Conservation (phyloP, 2,797 vertebrate genomes). For the Pseudocheirus occidentalis region DNA sequence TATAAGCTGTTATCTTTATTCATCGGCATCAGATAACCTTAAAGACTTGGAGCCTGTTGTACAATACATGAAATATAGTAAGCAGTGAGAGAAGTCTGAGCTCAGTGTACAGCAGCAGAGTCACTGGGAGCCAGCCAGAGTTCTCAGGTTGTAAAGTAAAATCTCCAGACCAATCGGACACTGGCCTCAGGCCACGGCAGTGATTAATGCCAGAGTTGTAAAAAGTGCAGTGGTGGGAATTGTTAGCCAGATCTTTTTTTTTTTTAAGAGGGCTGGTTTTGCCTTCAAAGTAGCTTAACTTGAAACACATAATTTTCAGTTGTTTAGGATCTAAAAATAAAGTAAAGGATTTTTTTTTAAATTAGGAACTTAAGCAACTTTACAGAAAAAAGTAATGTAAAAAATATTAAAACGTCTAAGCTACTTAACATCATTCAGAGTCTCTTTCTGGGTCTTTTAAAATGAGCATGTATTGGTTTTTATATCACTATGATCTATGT, state of each 20-base stretch:
- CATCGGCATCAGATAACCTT: conserved; percentile 60
- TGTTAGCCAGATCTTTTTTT: conserved; percentile 54
- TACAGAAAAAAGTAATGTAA: conserved; percentile 49
- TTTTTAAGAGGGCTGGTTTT: conserved; percentile 6
- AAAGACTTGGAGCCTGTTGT: conserved; percentile 60
- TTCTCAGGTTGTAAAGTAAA: conserved; percentile 81
- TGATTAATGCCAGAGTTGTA: conserved; percentile 76
- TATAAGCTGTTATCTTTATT: conserved; percentile 61
- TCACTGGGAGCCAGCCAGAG: conserved; percentile 72
- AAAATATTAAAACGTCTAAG: conserved; percentile 39
- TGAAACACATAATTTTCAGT: conserved; percentile 68
- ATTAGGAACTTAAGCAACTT: conserved; percentile 68
- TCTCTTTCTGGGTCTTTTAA: conserved; percentile 15
- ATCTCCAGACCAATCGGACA: conserved; percentile 75
- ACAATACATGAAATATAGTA: conserved; percentile 49
- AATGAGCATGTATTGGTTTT: neutral
- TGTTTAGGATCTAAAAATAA: conserved; percentile 68
- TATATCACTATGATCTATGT: neutral
- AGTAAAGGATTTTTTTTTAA: conserved; percentile 66
- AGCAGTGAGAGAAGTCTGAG: conserved; percentile 64
- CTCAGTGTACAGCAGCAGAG: conserved; percentile 53
- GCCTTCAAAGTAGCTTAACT: conserved; percentile 70
- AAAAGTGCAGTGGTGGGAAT: conserved; percentile 62
- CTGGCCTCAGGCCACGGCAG: conserved; percentile 70
- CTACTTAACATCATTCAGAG: conserved; percentile 3